Percentiles rank a stretch among this genome's conserved stretches.
These are phyloP conservation scores for Sisyra nigra DNA, from an alignment of 2,888 invertebrate genomes.

Conservation along the genomic window DNA sequence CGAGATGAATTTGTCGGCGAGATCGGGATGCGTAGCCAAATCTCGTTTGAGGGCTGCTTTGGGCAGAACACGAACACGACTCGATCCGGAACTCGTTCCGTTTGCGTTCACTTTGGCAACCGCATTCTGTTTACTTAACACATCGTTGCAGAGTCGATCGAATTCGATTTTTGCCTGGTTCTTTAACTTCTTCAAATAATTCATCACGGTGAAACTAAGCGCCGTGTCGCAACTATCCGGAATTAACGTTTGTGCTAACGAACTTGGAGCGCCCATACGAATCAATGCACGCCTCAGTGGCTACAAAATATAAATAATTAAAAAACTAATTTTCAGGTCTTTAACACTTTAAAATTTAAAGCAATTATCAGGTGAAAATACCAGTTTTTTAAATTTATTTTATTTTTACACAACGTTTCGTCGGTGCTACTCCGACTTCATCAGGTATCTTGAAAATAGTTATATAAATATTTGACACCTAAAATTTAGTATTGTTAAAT, in stretches of 20 bases:
- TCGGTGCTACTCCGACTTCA: too few species aligned
- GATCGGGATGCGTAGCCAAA: slow-evolving; percentile 61
- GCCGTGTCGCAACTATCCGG: slow-evolving; percentile 89
- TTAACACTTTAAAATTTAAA: too few species aligned
- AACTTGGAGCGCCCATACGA: slow-evolving; percentile 78
- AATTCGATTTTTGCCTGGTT: slow-evolving; percentile 85
- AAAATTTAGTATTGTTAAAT: too few species aligned
- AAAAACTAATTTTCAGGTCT: too few species aligned
- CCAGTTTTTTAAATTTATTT: too few species aligned
- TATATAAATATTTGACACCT: too few species aligned
- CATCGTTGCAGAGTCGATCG: slow-evolving; percentile 71
- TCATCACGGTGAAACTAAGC: slow-evolving; percentile 81
- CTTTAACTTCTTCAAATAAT: slow-evolving; percentile 89
- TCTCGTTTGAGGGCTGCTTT: slow-evolving; percentile 61
- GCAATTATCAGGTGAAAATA: too few species aligned
- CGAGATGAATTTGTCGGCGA: slow-evolving; percentile 68
- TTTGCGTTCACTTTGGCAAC: slow-evolving; percentile 25
- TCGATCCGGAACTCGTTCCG: background rate
- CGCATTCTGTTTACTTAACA: slow-evolving; percentile 47
- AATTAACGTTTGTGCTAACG: slow-evolving; percentile 65
- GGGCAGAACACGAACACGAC: slow-evolving; percentile 60
- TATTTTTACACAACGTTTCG: too few species aligned
- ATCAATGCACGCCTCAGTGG: slow-evolving; percentile 79
- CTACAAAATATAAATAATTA: slow-evolving; percentile 34
- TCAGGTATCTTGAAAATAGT: too few species aligned